Percentiles rank a stretch among this genome's conserved stretches.
Conservation (phyloP, 2,888 invertebrate species). For the Sinelater perroti region DNA sequence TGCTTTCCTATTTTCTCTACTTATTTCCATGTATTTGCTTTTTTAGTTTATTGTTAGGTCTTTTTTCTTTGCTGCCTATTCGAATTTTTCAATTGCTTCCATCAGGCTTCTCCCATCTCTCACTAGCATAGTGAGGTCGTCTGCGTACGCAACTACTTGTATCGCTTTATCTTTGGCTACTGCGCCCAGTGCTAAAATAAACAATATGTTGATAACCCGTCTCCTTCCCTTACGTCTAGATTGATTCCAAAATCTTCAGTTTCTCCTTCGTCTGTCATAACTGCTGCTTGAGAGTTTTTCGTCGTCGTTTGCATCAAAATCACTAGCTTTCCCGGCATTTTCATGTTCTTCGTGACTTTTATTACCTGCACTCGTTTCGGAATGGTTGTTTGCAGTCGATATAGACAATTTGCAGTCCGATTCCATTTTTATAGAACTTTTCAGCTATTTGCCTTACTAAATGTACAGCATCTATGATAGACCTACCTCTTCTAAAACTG, state of each 20-base stretch:
- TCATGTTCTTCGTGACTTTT: background rate
- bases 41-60: too few species aligned
- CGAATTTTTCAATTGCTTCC: background rate
- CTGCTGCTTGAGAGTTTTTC: too few species aligned
- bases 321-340: background rate
- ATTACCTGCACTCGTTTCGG: too few species aligned
- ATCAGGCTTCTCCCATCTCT: background rate
- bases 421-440: background rate
- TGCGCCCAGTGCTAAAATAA: background rate
- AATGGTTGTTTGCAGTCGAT: slow-evolving; percentile 1
- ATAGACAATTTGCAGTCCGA: too few species aligned
- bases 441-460: slow-evolving; percentile 2
- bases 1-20: background rate
- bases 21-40: slow-evolving; percentile 2
- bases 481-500: too few species aligned
- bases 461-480: too few species aligned
- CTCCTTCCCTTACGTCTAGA: slow-evolving; percentile 1
- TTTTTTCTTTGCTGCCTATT: too few species aligned
- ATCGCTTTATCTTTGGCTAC: background rate
- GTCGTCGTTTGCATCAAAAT: background rate
- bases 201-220: too few species aligned
- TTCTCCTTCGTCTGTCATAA: too few species aligned
- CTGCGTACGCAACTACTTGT: too few species aligned
- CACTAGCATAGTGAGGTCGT: too few species aligned
- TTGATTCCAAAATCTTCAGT: too few species aligned